Evolutionary conservation across 2,797 vertebrate genomes (phyloP).

Genomic region (Crocodylus rhombifer): DNA sequence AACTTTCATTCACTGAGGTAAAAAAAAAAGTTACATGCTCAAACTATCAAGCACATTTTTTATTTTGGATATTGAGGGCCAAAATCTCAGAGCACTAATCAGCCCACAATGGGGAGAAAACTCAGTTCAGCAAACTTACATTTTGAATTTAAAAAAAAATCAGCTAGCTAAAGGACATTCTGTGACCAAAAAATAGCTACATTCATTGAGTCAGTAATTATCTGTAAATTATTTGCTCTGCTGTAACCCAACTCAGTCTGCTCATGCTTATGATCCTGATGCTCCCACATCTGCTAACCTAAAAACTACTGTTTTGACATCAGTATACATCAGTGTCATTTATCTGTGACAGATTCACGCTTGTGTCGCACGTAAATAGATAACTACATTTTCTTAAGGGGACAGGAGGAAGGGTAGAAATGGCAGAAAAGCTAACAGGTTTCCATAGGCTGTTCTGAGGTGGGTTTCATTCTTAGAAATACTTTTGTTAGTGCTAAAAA

Average conservation of each 20-base stretch:
- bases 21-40: too few species aligned
- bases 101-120: too few species aligned
- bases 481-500: not conserved
- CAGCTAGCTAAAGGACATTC: not conserved
- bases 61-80: too few species aligned
- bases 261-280: constrained; percentile 51
- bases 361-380: not conserved
- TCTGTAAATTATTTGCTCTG: constrained; percentile 61
- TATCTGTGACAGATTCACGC: constrained; percentile 1
- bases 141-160: too few species aligned
- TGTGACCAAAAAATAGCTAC: not conserved
- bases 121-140: too few species aligned
- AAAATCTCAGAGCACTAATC: too few species aligned
- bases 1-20: too few species aligned
- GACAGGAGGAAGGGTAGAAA: not conserved
- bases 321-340: constrained; percentile 6
- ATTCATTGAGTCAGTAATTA: constrained; percentile 60
- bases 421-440: not conserved
- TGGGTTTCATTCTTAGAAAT: not conserved
- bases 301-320: constrained; percentile 30
- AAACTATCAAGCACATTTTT: too few species aligned
- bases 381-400: not conserved
- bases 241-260: constrained; percentile 42
- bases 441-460: not conserved
- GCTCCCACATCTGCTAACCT: constrained; percentile 52